Base-by-base conservation (phyloP, 2,797 vertebrate genomes). In the Sorex maritimensis region DNA sequence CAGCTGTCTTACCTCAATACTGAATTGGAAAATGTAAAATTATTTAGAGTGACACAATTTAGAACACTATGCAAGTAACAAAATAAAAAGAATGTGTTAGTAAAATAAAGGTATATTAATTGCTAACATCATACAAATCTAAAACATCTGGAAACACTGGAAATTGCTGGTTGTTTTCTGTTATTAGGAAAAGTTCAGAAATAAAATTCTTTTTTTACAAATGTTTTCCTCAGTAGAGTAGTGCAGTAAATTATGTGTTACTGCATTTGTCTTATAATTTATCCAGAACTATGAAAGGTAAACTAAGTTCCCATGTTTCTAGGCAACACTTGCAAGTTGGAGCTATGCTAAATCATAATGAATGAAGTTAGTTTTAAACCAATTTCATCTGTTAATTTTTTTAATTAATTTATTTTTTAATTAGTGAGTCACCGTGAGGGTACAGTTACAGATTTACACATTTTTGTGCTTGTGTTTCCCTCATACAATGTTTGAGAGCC, bases 111-210 rank as follows among this genome's bases (percentile, higher is more conserved):
- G 21, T 15, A 81, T 28, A 72, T 63, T 67, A 3, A 63, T 68
- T 68, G 67, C 61, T 90, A 63, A 73, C 3, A 78, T 49, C 28
- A 77, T 41, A 80, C 5, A 46, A 58, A 86, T 90, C 73, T 26
- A 88, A 94, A 89, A 34, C 41, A 87, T 58, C 93, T 85, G n/a
- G 1, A 28, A 86, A 61, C 88, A 68, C n/a, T 65, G 55, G 23
- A 88, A 90, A 63, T 34, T 4, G 58, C 61, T 55, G 67, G 26
- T 49, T 49, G 14, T 30, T 46, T 82, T 77, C 77, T 68, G 38
- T 68, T 68, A 13, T 68, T 93, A 73, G 2, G 9, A 58, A 0
- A 81, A 34, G 30, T 91, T 71, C 7, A 38, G 24, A 79, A 34
- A 28, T 73, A 30, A 24, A 26, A 9, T 30, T 38, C 81, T 30